Evolutionary conservation across 2,797 vertebrate species (phyloP).

Genomic region (Crax fasciolata): DNA sequence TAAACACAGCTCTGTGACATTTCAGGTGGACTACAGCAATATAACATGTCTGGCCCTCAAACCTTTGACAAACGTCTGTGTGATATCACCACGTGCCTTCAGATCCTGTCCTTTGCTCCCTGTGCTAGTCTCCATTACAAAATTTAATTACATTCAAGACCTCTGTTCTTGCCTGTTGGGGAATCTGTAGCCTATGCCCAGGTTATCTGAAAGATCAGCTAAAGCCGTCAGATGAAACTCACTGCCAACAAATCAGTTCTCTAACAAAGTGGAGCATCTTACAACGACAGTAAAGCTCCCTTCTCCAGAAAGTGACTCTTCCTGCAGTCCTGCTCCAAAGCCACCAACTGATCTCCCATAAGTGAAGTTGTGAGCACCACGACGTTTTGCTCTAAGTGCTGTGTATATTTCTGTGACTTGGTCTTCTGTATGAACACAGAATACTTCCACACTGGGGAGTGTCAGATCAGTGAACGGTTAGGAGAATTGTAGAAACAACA

Average conservation of each 20-base stretch:
- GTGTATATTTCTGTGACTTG: background rate
- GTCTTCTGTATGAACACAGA: background rate
- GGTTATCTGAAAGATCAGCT: background rate
- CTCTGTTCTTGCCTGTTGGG: background rate
- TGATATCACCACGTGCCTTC: background rate
- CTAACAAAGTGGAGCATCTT: background rate
- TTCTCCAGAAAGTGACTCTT: background rate
- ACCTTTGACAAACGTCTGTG: background rate
- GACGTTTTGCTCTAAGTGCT: background rate
- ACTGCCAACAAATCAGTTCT: background rate
- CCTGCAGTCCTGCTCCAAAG: background rate
- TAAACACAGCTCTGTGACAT: background rate
- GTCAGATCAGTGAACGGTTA: background rate
- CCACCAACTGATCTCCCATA: background rate
- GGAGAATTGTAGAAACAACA: background rate
- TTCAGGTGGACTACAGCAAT: rapidly evolving
- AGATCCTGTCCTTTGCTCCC: background rate
- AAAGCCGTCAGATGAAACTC: background rate
- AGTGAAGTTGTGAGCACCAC: background rate
- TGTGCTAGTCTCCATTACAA: background rate
- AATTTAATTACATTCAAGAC: background rate
- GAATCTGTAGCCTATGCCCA: background rate
- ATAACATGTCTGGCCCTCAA: background rate
- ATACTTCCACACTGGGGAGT: background rate
- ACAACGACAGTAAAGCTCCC: background rate